phyloP scores from a whole-genome alignment of 2,888 invertebrate species.

The Brachynemurus nebulosus region DNA sequence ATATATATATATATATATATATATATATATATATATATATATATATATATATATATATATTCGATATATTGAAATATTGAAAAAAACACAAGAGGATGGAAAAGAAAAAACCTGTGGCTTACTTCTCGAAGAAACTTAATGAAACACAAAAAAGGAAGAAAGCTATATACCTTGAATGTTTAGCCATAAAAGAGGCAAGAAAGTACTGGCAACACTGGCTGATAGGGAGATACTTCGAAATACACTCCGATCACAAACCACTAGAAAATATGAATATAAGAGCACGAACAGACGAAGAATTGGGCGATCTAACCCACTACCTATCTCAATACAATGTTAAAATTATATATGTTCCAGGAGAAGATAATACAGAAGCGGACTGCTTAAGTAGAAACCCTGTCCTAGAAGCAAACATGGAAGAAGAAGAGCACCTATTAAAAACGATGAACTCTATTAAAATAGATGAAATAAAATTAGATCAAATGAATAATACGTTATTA shows the following conservation, averaged over 20 bases:
- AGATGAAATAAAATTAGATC: not conserved
- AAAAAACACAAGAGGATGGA: too few relatives aligned
- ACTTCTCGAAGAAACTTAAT: too few relatives aligned
- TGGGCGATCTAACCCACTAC: not conserved
- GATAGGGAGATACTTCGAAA: not conserved
- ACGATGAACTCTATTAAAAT: not conserved
- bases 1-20: too few relatives aligned
- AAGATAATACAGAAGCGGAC: not conserved
- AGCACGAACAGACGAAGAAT: too few relatives aligned
- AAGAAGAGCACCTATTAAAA: not conserved
- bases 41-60: too few relatives aligned
- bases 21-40: too few relatives aligned
- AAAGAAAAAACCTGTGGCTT: not conserved
- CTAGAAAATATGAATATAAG: not conserved
- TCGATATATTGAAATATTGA: too few relatives aligned
- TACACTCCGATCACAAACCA: not conserved
- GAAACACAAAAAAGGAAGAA: too few relatives aligned
- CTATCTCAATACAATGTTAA: not conserved
- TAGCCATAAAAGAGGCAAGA: too few relatives aligned
- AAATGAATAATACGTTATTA: not conserved
- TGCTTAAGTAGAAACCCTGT: not conserved
- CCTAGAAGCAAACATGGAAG: not conserved
- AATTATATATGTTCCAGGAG: too few relatives aligned
- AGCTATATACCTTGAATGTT: not conserved
- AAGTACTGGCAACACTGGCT: not conserved